phyloP scores from a whole-genome alignment of 2,797 vertebrate genomes.

The Trachops cirrhosus region DNA sequence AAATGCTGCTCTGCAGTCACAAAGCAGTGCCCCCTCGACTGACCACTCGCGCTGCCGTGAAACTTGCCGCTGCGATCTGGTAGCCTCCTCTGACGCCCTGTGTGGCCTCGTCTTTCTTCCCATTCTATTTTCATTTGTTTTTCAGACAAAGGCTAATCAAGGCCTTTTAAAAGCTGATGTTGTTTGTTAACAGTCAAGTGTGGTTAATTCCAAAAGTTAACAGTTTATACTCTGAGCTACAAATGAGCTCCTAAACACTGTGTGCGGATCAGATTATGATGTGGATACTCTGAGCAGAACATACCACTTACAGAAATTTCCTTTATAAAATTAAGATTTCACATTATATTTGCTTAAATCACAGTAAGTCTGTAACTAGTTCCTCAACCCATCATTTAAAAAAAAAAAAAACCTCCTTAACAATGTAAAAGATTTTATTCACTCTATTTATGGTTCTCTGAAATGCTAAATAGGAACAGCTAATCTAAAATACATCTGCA shows the following conservation, averaged over 20 bases:
- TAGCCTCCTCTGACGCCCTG: background rate
- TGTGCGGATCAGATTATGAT: background rate
- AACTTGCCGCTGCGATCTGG: background rate
- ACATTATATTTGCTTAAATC: conserved; percentile 56
- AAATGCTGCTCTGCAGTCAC: background rate
- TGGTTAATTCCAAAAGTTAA: conserved; percentile 33
- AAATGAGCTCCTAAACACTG: background rate
- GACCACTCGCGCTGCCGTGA: no score
- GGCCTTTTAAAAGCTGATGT: background rate
- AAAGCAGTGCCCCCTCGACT: background rate
- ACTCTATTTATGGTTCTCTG: background rate
- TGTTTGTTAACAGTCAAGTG: background rate
- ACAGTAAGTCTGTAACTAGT: conserved; percentile 44
- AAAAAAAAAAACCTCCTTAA: background rate
- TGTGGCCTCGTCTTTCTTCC: background rate
- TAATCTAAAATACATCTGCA: background rate
- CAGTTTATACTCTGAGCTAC: background rate
- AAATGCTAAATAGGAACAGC: background rate
- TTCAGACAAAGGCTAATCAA: background rate
- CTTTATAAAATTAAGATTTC: conserved; percentile 52
- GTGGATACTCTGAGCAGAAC: background rate
- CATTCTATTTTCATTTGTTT: background rate
- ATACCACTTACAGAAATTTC: conserved; percentile 4
- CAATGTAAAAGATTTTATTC: conserved; percentile 7
- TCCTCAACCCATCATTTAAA: background rate